phyloP scores from a whole-genome alignment of 2,888 invertebrate genomes.

The Troilus luridus region DNA sequence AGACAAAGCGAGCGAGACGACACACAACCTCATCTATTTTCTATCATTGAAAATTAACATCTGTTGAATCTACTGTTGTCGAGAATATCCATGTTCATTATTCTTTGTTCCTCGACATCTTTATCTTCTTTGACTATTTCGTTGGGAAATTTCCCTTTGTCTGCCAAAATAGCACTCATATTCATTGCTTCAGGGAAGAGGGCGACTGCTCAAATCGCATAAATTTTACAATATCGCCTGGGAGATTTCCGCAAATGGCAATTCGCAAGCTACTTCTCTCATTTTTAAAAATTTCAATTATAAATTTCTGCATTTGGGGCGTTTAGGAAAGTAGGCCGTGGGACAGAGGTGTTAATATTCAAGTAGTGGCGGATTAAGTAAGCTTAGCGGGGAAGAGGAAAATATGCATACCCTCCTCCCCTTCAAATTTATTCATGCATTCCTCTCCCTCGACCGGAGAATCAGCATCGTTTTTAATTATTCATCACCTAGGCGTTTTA shows the following conservation, averaged over 20 bases:
- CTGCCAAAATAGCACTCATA: background rate
- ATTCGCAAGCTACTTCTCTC: background rate
- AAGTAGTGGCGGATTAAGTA: constrained; percentile 43
- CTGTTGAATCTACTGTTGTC: too few relatives aligned
- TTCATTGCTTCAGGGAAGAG: background rate
- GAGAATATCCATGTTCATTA: too few relatives aligned
- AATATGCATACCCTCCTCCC: constrained; percentile 6
- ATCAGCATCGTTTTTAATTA: constrained; percentile 44
- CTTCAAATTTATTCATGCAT: constrained; percentile 30
- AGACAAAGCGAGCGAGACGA: too few relatives aligned
- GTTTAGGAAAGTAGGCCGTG: constrained; percentile 8
- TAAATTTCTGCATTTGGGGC: constrained; percentile 6
- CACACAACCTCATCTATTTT: too few relatives aligned
- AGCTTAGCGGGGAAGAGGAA: constrained; percentile 20
- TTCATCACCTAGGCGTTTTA: constrained; percentile 46
- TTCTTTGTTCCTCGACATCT: too few relatives aligned
- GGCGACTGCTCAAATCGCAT: background rate
- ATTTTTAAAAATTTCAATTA: constrained; percentile 27
- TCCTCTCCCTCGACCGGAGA: constrained; percentile 34
- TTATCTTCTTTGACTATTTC: too few relatives aligned
- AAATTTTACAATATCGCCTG: background rate
- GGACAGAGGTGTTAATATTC: constrained; percentile 44
- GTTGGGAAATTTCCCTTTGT: too few relatives aligned
- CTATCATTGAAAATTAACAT: too few relatives aligned
- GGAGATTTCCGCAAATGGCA: background rate